Percentiles rank a stretch among this genome's conserved stretches.
phyloP scores from a whole-genome alignment of 2,888 invertebrate species.

The Drosophila ezoana region DNA sequence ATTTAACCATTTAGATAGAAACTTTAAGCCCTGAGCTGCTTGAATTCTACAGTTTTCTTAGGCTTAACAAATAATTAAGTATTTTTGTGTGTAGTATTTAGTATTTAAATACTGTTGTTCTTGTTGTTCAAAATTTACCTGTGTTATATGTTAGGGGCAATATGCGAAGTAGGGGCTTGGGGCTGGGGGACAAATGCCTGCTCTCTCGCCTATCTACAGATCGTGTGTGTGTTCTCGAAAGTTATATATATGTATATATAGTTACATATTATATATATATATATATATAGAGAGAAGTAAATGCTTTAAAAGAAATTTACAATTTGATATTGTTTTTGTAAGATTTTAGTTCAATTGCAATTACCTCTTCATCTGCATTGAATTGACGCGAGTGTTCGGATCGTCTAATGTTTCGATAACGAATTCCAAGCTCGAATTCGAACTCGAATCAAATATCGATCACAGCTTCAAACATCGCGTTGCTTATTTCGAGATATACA shows the following conservation, averaged over 20 bases:
- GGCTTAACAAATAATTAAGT: slow-evolving; percentile 2
- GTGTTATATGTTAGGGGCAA: slow-evolving; percentile 18
- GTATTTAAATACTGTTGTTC: slow-evolving; percentile 13
- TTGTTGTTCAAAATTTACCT: slow-evolving; percentile 33
- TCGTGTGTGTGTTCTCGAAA: background rate
- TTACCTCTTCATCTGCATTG: slow-evolving; percentile 41
- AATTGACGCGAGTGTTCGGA: slow-evolving; percentile 16
- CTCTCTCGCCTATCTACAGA: slow-evolving; percentile 39
- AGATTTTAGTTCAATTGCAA: slow-evolving; percentile 39
- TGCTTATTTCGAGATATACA: no score
- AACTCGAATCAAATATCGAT: slow-evolving; percentile 26
- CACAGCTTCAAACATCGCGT: slow-evolving; percentile 14
- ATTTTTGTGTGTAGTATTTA: background rate
- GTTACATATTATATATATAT: slow-evolving; percentile 5
- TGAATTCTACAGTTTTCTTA: slow-evolving; percentile 15
- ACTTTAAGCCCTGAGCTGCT: slow-evolving; percentile 5
- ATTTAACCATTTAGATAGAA: background rate
- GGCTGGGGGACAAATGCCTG: slow-evolving; percentile 5
- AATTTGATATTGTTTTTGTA: slow-evolving; percentile 18
- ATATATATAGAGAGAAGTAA: slow-evolving; percentile 12
- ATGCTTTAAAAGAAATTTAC: slow-evolving; percentile 25
- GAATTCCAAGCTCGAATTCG: slow-evolving; percentile 14
- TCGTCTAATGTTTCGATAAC: slow-evolving; percentile 28
- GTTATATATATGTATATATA: slow-evolving; percentile 6
- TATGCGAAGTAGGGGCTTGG: background rate